Percentiles rank a stretch among this genome's conserved stretches.
Conservation (phyloP, 2,113 vertebrate genomes). For the Hylia prasina region DNA sequence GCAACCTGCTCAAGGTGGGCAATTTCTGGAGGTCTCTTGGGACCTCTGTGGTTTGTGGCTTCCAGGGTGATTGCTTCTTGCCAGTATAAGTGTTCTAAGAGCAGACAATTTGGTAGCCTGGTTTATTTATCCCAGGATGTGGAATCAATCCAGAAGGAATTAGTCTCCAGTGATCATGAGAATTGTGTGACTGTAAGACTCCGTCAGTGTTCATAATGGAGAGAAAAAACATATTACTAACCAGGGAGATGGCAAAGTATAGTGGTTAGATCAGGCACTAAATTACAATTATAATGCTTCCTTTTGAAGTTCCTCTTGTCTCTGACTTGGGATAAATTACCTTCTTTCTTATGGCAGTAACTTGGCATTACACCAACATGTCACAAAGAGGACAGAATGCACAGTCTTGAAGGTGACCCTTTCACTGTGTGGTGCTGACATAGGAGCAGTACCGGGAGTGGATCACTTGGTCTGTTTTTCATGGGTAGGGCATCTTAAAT, state of each 20-base stretch:
- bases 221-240: background rate
- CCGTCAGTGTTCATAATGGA: background rate
- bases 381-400: background rate
- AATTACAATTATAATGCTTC: background rate
- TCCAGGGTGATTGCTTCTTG: background rate
- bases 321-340: background rate
- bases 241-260: background rate
- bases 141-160: background rate
- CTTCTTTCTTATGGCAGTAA: background rate
- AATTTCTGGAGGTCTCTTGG: background rate
- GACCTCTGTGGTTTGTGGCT: background rate
- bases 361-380: accelerated
- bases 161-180: background rate
- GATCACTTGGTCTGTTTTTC: background rate
- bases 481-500: background rate
- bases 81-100: background rate
- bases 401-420: background rate
- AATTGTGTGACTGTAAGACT: background rate
- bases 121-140: background rate
- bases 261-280: background rate
- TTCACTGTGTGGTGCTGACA: background rate
- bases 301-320: background rate
- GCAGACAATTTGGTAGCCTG: background rate
- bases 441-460: background rate
- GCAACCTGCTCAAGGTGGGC: background rate